These are phyloP conservation scores for Cettia cetti DNA, from an alignment of 2,113 vertebrate genomes.

Conservation along the genomic window DNA sequence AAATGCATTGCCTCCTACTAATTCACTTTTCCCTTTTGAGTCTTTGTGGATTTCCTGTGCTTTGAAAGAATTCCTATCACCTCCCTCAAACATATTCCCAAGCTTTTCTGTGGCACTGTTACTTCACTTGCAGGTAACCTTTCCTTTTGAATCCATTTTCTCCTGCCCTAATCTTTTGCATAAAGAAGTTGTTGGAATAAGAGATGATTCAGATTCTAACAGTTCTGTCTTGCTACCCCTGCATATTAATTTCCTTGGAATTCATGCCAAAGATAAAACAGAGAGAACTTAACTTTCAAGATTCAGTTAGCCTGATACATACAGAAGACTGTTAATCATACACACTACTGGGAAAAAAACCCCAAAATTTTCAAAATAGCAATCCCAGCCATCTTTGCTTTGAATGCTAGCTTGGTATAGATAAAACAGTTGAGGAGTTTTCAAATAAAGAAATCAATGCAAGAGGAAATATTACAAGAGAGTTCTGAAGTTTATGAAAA, in stretches of 20 bases:
- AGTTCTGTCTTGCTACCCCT: not conserved
- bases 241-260: not conserved
- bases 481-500: not conserved
- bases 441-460: not conserved
- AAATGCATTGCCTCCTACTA: not conserved
- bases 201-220: not conserved
- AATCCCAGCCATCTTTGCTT: not conserved
- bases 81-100: accelerated
- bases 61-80: not conserved
- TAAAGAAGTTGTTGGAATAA: not conserved
- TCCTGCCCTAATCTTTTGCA: not conserved
- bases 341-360: not conserved
- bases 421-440: not conserved
- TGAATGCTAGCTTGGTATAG: not conserved
- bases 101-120: not conserved
- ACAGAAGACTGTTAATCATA: not conserved
- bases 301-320: not conserved
- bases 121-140: not conserved
- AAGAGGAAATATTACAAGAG: not conserved
- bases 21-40: not conserved
- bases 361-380: not conserved
- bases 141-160: not conserved
- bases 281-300: not conserved
- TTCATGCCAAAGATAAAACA: not conserved
- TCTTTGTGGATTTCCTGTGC: not conserved